Evolutionary conservation across 2,113 vertebrate genomes (phyloP).

Genomic region (Grantiella picta): DNA sequence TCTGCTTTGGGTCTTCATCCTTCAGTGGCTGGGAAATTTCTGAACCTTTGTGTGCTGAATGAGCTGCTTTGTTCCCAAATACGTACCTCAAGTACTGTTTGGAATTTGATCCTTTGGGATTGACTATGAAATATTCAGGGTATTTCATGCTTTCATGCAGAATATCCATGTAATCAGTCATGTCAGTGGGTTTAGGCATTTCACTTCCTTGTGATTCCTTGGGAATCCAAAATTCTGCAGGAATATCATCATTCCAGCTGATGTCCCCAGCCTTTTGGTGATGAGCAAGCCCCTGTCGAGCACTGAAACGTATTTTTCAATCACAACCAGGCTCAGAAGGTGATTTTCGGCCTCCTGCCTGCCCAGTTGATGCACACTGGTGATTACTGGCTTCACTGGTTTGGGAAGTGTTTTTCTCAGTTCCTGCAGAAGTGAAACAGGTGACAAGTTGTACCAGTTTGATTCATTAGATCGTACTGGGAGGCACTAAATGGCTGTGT

Average conservation of each 20-base stretch:
- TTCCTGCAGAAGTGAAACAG: constrained; percentile 2
- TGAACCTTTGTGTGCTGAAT: not conserved
- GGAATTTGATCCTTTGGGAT: not conserved
- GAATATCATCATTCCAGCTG: not conserved
- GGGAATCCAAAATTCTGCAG: not conserved
- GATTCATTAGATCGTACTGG: not conserved
- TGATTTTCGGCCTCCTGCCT: not conserved
- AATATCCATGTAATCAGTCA: not conserved
- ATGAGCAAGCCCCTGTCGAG: not conserved
- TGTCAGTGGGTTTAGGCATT: accelerated
- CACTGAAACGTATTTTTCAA: not conserved
- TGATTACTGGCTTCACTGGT: not conserved
- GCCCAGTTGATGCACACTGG: accelerated
- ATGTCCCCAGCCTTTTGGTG: not conserved
- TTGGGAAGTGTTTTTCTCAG: not conserved
- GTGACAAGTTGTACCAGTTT: not conserved
- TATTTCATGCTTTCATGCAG: not conserved
- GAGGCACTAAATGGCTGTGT: not conserved
- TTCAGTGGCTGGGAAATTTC: not conserved
- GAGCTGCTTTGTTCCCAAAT: not conserved
- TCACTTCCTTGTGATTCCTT: not conserved
- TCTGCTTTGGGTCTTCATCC: not conserved
- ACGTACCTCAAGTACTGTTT: not conserved
- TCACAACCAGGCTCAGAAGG: not conserved
- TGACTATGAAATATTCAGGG: not conserved